Conservation (phyloP, 2,797 vertebrate species). For the Phataginus tricuspis region DNA sequence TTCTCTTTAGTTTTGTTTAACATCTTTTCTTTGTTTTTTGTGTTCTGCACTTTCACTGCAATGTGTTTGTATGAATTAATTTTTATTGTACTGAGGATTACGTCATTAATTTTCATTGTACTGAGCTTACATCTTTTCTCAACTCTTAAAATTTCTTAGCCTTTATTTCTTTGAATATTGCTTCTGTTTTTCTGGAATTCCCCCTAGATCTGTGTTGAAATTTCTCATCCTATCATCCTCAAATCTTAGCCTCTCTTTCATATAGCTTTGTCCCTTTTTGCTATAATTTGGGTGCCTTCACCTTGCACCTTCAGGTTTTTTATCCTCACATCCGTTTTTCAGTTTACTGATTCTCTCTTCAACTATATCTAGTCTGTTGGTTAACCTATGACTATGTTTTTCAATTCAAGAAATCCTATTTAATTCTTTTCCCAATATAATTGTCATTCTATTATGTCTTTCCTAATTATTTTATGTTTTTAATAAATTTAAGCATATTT, state of each 20-base stretch:
- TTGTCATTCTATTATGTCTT: not conserved
- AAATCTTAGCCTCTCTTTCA: not conserved
- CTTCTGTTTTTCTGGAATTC: not conserved
- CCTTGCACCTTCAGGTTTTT: not conserved
- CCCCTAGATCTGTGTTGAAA: not conserved
- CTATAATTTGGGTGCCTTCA: not conserved
- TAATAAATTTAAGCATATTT: not conserved
- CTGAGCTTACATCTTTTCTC: not conserved
- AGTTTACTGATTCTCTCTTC: slow-evolving; percentile 27
- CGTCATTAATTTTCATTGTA: too few species aligned
- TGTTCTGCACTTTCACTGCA: not conserved
- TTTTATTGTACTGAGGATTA: not conserved
- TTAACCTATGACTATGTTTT: not conserved
- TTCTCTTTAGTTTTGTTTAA: not conserved
- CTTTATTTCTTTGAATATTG: not conserved
- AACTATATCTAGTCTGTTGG: not conserved
- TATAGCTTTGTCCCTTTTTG: not conserved
- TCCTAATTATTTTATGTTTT: not conserved
- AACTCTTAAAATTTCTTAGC: not conserved
- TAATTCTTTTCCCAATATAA: not conserved
- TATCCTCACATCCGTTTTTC: not conserved
- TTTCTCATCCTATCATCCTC: not conserved
- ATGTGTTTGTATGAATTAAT: not conserved
- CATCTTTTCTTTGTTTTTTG: not conserved
- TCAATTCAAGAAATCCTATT: slow-evolving; percentile 10